These are phyloP conservation scores for Himalopsyche japonica DNA, from an alignment of 2,888 invertebrate genomes.

Conservation along the genomic window DNA sequence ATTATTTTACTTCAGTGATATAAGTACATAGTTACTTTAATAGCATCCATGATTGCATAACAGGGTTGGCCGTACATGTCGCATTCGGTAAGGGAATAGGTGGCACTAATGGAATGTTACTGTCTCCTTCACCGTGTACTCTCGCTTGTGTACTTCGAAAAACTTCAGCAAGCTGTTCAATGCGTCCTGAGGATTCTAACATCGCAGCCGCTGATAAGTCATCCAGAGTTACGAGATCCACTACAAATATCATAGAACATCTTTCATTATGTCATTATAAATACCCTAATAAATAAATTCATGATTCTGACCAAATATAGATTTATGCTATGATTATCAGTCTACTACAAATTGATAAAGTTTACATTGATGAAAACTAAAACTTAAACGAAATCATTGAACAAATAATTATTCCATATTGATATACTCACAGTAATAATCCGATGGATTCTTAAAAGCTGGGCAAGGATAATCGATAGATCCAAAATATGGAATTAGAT, in stretches of 20 bases:
- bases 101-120: conserved; percentile 62
- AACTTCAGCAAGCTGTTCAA: conserved; percentile 85
- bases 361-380: too few species aligned
- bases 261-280: neutral
- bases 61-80: conserved; percentile 65
- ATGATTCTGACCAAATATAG: too few species aligned
- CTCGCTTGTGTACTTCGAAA: conserved; percentile 70
- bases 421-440: conserved; percentile 82
- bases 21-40: conserved; percentile 49
- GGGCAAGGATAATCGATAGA: conserved; percentile 91
- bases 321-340: too few species aligned
- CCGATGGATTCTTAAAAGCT: conserved; percentile 94
- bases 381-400: neutral
- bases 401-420: neutral
- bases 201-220: conserved; percentile 92
- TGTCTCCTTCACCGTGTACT: conserved; percentile 54
- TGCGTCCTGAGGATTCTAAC: conserved; percentile 91
- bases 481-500: conserved; percentile 92
- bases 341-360: too few species aligned
- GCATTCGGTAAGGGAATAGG: conserved; percentile 75
- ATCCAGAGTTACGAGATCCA: conserved; percentile 91
- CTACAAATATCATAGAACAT: conserved; percentile 56
- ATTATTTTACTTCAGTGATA: neutral
- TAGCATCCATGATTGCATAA: conserved; percentile 72
- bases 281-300: neutral